phyloP scores from a whole-genome alignment of 2,888 invertebrate genomes.

The Cephus pygmeus region DNA sequence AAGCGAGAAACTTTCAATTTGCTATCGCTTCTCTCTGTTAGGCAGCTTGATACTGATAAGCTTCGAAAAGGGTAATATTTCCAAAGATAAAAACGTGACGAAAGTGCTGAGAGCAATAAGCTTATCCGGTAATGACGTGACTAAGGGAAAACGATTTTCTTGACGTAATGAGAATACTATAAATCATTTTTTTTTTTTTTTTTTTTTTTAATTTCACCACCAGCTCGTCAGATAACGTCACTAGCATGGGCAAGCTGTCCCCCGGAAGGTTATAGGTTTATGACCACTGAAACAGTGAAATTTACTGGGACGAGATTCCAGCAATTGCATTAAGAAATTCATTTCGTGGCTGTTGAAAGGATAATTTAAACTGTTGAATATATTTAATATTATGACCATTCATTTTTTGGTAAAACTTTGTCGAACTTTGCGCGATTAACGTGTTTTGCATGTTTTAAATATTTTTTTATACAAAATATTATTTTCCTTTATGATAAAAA shows the following conservation, averaged over 20 bases:
- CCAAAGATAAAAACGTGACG: neutral
- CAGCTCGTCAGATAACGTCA: neutral
- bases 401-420: neutral
- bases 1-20: neutral
- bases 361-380: neutral
- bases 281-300: neutral
- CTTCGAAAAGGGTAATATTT: neutral
- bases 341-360: neutral
- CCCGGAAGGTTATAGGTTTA: neutral
- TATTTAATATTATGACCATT: neutral
- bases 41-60: neutral
- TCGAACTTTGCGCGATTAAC: neutral
- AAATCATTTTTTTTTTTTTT: constrained; percentile 10
- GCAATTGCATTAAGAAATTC: neutral
- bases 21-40: neutral
- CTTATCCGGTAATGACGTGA: neutral
- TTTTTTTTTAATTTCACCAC: neutral
- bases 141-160: neutral
- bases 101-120: neutral
- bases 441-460: too few species aligned
- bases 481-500: neutral
- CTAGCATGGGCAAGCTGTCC: neutral
- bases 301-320: neutral
- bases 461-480: neutral
- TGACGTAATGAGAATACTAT: constrained; percentile 12